These are phyloP conservation scores for Baccha elongata DNA, from an alignment of 2,888 invertebrate species.

Conservation along the genomic window DNA sequence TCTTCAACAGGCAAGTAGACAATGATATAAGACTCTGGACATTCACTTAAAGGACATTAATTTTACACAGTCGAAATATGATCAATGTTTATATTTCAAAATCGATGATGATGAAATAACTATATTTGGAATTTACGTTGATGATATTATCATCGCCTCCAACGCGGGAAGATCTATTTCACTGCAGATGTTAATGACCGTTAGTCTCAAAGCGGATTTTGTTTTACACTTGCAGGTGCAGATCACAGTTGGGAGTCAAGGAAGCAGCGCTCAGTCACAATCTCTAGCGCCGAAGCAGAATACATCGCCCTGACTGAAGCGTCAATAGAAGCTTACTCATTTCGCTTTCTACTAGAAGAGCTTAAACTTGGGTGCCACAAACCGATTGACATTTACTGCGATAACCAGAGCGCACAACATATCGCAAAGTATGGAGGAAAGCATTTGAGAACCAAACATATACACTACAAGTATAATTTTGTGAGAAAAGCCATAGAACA, in stretches of 20 bases:
- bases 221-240: slow-evolving; percentile 31
- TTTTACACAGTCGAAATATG: slow-evolving; percentile 25
- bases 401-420: slow-evolving; percentile 14
- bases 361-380: slow-evolving; percentile 1
- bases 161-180: background rate
- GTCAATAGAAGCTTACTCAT: slow-evolving; percentile 14
- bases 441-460: background rate
- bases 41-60: background rate
- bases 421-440: slow-evolving; percentile 1
- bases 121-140: background rate
- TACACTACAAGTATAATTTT: slow-evolving; percentile 2
- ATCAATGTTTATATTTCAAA: slow-evolving; percentile 19
- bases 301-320: slow-evolving; percentile 14
- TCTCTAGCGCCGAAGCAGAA: background rate
- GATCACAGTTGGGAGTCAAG: slow-evolving; percentile 1
- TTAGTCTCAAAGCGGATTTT: slow-evolving; percentile 37
- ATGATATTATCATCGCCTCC: slow-evolving; percentile 23
- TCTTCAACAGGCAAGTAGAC: slow-evolving; percentile 22
- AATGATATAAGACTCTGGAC: slow-evolving; percentile 24
- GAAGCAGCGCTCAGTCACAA: background rate
- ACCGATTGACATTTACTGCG: slow-evolving; percentile 14
- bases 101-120: slow-evolving; percentile 5
- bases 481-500: slow-evolving; percentile 4
- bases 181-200: too few relatives aligned
- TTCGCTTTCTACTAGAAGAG: slow-evolving; percentile 8